Evolutionary conservation across 2,113 vertebrate species (phyloP).

Genomic region (Etheostoma cragini): DNA sequence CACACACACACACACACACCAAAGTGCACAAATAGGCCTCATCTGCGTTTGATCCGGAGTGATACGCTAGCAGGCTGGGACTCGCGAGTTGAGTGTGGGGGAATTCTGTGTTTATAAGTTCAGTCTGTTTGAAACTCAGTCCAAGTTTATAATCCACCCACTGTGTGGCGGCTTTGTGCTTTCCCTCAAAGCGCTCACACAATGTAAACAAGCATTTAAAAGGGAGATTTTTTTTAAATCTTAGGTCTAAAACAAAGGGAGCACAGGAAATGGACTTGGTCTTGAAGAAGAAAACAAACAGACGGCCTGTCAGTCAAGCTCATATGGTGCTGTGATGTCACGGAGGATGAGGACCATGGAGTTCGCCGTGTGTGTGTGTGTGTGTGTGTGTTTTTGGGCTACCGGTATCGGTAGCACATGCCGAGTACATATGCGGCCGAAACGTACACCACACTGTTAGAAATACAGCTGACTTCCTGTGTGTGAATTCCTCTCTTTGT

Average conservation of each 20-base stretch:
- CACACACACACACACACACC: constrained; percentile 44
- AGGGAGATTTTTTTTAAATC: constrained; percentile 68
- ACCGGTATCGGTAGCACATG: constrained; percentile 52
- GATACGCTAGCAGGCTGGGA: constrained; percentile 75
- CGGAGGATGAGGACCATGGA: constrained; percentile 15
- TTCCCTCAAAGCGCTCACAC: constrained; percentile 80
- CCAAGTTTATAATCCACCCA: constrained; percentile 85
- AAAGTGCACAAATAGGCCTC: constrained; percentile 55
- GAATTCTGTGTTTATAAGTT: constrained; percentile 81
- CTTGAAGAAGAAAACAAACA: constrained; percentile 79
- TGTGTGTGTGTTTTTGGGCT: not conserved
- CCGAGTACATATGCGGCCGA: constrained; percentile 38
- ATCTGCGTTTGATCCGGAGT: constrained; percentile 76
- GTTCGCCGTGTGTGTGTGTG: not conserved
- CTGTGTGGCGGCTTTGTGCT: constrained; percentile 82
- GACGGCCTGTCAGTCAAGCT: constrained; percentile 75
- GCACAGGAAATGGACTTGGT: constrained; percentile 80
- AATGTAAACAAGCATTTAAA: constrained; percentile 81
- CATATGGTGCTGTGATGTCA: constrained; percentile 66
- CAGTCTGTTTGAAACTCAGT: constrained; percentile 82
- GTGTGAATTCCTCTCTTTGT: constrained; percentile 49
- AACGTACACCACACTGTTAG: constrained; percentile 26
- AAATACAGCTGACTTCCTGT: constrained; percentile 62
- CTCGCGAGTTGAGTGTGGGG: constrained; percentile 75
- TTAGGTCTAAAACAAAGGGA: constrained; percentile 81